Conservation (phyloP, 2,113 vertebrate species). For the Cynocephalus volans region DNA sequence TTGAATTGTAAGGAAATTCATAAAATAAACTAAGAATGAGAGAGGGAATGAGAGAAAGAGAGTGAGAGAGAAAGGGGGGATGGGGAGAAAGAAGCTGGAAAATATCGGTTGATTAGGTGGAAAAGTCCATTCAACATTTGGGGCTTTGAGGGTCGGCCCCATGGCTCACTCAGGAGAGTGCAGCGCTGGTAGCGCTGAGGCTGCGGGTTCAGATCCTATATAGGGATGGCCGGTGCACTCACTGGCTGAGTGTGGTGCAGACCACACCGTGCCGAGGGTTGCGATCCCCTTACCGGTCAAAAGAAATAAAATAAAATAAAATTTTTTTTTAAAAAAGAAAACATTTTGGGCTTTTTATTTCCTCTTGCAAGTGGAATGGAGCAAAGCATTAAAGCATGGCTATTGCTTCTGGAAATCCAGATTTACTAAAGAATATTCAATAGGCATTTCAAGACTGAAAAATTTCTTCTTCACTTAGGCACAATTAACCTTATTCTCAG, state of each 20-base stretch:
- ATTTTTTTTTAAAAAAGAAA: neutral
- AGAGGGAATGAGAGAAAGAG: neutral
- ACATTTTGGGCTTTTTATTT: neutral
- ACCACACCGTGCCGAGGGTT: too few species aligned
- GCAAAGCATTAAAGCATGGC: neutral
- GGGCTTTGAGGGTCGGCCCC: neutral
- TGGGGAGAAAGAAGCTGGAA: too few species aligned
- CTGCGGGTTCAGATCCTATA: too few species aligned
- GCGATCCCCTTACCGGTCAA: too few species aligned
- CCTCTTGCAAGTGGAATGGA: neutral
- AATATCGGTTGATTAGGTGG: neutral
- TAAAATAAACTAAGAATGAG: neutral
- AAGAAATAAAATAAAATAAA: too few species aligned
- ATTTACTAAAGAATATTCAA: neutral
- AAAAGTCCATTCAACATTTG: neutral
- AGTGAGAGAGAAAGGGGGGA: too few species aligned
- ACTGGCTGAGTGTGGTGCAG: too few species aligned
- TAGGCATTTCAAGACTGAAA: neutral
- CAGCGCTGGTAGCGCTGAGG: too few species aligned
- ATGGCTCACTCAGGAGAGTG: too few species aligned
- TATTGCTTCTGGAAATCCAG: neutral
- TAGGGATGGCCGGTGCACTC: too few species aligned
- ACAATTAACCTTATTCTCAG: neutral
- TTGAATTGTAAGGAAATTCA: neutral
- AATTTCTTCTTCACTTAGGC: neutral